phyloP scores from a whole-genome alignment of 2,888 invertebrate species.

The Cyclophora albipunctata region DNA sequence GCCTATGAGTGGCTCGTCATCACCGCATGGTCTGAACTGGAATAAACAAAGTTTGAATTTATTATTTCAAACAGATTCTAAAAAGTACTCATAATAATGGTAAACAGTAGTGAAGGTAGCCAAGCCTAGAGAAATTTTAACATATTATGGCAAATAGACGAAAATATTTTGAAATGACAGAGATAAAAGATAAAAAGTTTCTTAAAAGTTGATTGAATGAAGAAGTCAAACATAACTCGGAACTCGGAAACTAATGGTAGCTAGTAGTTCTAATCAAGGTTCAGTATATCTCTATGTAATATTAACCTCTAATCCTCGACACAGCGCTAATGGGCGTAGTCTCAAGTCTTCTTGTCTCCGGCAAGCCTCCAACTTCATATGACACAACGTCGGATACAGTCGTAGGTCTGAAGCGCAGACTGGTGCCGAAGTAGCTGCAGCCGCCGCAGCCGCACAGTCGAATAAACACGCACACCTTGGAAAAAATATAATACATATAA shows the following conservation, averaged over 20 bases:
- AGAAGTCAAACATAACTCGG: too few relatives aligned
- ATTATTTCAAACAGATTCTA: neutral
- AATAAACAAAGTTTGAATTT: neutral
- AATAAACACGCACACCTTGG: constrained; percentile 82
- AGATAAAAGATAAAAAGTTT: too few relatives aligned
- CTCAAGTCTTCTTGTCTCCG: constrained; percentile 86
- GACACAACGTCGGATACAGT: constrained; percentile 86
- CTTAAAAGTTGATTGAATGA: too few relatives aligned
- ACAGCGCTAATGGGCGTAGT: constrained; percentile 84
- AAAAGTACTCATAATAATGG: neutral
- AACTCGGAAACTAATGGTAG: too few relatives aligned
- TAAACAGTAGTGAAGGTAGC: too few relatives aligned
- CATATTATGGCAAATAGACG: too few relatives aligned
- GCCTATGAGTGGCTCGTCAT: constrained; percentile 83
- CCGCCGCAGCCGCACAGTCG: constrained; percentile 80
- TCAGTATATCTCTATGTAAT: too few relatives aligned
- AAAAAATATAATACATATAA: neutral
- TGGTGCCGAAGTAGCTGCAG: constrained; percentile 71
- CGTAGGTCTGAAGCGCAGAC: constrained; percentile 90
- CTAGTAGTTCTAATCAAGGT: too few relatives aligned
- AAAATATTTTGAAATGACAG: too few relatives aligned
- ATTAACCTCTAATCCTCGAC: constrained; percentile 83
- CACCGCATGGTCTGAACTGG: constrained; percentile 84
- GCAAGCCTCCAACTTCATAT: constrained; percentile 90
- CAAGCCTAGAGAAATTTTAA: too few relatives aligned